Evolutionary conservation across 2,888 invertebrate species (phyloP), one percentile per base, ranked within the genome.

Genomic region (Pollenia amentaria): DNA sequence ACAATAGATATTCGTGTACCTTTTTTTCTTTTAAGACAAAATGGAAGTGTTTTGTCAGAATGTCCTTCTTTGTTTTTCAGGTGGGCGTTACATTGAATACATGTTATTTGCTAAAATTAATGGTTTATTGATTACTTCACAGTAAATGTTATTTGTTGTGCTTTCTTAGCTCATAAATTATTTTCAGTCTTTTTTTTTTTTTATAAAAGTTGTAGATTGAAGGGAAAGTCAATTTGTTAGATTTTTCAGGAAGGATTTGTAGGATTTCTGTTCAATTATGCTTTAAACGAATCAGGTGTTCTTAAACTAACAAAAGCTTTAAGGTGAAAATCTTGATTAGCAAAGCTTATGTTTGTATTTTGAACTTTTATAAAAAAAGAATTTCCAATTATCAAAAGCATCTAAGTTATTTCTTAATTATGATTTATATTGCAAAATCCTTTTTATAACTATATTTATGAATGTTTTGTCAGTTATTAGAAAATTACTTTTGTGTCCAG

Each of bases 41-140:
- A 38, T 57, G n/a, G n/a, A 18, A 69, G 48, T 21, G n/a, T 21
- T 29, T 29, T 29, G 29, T 29, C 29, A 29, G 29, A 29, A 29
- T 29, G 29, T 29, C 29, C 29, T 29, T 29, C 6, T 64, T 21
- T 21, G 4, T 29, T 1, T 12, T 62, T 12, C 4, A 16, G 38
- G 10, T 21, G 21, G n/a, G 40, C 40, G 57, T 72, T 55, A 57
- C 14, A 40, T 11, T 18, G 7, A 16, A 7, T 48, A 55, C 42
- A 38, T 42, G 51, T 46, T 57, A 76, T 85, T 85, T 82, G 70
- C 60, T 82, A 29, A 88, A 88, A 88, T 87, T 84, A 85, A 89
- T 88, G 88, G 87, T 87, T 89, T 89, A 88, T 88, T 89, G 88
- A 89, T 88, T 88, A 84, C 81, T 85, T 79, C 76, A 55, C 8